Evolutionary conservation across 2,888 invertebrate species (phyloP).

Genomic region (Napeogenes sylphis): DNA sequence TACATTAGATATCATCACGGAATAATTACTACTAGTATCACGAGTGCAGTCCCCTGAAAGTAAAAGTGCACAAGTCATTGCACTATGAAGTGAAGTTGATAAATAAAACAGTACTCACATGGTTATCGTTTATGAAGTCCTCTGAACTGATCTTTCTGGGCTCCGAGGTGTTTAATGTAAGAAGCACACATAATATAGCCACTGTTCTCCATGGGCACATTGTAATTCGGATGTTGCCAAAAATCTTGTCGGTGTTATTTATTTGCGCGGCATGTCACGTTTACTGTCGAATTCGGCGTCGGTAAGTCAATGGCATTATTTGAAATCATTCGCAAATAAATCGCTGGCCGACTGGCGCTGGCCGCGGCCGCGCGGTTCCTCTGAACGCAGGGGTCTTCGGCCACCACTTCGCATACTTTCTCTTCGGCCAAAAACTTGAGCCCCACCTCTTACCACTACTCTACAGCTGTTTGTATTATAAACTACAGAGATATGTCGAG

Average conservation of each 20-base stretch:
- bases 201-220: conserved; percentile 73
- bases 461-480: conserved; percentile 26
- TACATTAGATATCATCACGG: conserved; percentile 15
- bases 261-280: conserved; percentile 69
- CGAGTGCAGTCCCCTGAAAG: conserved; percentile 57
- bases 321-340: conserved; percentile 70
- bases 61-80: conserved; percentile 69
- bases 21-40: conserved; percentile 26
- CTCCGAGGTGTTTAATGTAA: conserved; percentile 44
- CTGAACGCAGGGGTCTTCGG: conserved; percentile 58
- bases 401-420: conserved; percentile 72
- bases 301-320: conserved; percentile 66
- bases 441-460: conserved; percentile 39
- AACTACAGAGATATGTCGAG: conserved; percentile 14
- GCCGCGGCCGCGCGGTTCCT: conserved; percentile 69
- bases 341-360: conserved; percentile 70
- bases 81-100: conserved; percentile 44
- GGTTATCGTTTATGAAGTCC: conserved; percentile 49
- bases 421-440: conserved; percentile 59
- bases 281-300: conserved; percentile 62
- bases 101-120: conserved; percentile 56
- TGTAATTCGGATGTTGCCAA: conserved; percentile 49
- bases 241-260: conserved; percentile 53
- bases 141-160: conserved; percentile 55
- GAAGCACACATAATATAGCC: conserved; percentile 61